Evolutionary conservation across 2,888 invertebrate species (phyloP), one percentile per base, ranked within the genome.

Genomic region (Lasius platythorax): DNA sequence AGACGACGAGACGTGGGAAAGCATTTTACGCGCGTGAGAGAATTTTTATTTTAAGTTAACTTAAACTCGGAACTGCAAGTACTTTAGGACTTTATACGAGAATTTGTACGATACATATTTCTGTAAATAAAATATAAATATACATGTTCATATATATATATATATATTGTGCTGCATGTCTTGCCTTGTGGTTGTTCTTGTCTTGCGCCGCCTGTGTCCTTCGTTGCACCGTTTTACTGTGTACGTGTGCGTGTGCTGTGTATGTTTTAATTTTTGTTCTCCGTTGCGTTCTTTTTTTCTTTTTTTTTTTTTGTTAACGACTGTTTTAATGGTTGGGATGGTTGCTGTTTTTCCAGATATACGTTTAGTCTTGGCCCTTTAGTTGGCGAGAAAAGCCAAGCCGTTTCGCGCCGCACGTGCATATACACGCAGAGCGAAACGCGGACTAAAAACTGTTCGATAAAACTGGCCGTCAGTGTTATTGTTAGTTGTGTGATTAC

Each of bases 321-420:
- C 83, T 92, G 87, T 91, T 91, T 86, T 93, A 93, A 92, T 93
- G 91, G 91, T 93, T 94, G 94, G 94, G 94, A 93, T 94, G 94
- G 93, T 94, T 94, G 92, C 93, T 94, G 91, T 94, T 92, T 95
- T 95, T 95, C 93, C 95, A 95, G 95, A 95, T 95, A 92, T 95
- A 95, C 95, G 95, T 95, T 94, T 95, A 95, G 91, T 91, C 79
- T 79, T 46, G 79, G 92, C 88, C 91, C 86, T 87, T 91, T 89
- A 89, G 85, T 91, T 90, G 88, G 85, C 89, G 70, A 91, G 84
- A 84, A 83, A 86, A 88, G 79, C 70, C 33, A 68, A 56, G 78
- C 72, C 72, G 85, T 90, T 87, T 89, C 83, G 83, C 88, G 86
- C 70, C 53, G 56, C 58, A 73, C 53, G 37, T 67, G 63, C 68